Conservation (phyloP, 2,113 vertebrate genomes). For the Syngnathoides biaculeatus region DNA sequence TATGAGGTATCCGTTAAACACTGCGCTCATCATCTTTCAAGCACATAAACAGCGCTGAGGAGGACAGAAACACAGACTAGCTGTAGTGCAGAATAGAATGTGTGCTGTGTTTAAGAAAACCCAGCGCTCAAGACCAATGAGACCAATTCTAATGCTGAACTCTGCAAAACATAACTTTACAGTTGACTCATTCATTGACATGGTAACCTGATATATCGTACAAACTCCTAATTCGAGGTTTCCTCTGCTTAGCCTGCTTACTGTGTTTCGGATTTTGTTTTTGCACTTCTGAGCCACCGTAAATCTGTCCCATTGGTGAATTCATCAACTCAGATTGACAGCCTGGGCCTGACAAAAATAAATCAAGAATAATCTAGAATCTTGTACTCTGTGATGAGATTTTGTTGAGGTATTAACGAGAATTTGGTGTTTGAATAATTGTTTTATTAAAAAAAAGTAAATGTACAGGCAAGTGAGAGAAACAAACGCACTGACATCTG, state of each 20-base stretch:
- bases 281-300: too few species aligned
- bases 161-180: constrained; percentile 39
- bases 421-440: background rate
- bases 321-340: constrained; percentile 31
- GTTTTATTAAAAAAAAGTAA: constrained; percentile 34
- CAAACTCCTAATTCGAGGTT: background rate
- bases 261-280: background rate
- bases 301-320: constrained; percentile 26
- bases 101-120: constrained; percentile 24
- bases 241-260: background rate
- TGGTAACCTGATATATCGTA: constrained; percentile 2
- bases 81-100: constrained; percentile 11
- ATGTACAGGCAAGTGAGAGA: background rate
- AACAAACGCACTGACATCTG: background rate
- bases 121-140: constrained; percentile 27
- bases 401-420: constrained; percentile 16
- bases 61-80: background rate
- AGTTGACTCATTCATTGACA: constrained; percentile 26
- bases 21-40: background rate
- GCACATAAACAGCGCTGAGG: background rate
- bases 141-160: constrained; percentile 43
- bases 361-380: background rate
- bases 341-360: background rate
- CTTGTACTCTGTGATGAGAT: background rate
- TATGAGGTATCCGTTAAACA: background rate